phyloP scores from a whole-genome alignment of 2,888 invertebrate genomes.

The Emmelina monodactyla region DNA sequence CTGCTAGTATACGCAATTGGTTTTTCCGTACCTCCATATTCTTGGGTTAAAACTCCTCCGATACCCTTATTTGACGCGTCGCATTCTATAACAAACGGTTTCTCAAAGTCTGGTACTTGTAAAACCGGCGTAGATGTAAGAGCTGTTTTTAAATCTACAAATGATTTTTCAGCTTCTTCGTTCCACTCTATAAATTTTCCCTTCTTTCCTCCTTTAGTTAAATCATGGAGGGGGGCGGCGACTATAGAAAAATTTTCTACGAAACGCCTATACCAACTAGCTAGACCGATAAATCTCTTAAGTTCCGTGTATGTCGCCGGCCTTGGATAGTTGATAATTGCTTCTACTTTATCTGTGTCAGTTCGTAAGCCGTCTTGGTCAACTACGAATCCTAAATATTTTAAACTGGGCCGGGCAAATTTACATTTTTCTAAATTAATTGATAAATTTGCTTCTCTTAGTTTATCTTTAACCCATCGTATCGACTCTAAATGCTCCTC shows the following conservation, averaged over 20 bases:
- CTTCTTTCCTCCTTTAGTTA: conserved; percentile 7
- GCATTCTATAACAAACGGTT: conserved; percentile 13
- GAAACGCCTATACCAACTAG: conserved; percentile 12
- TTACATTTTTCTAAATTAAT: conserved; percentile 9
- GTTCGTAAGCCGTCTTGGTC: conserved; percentile 11
- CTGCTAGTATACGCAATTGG: conserved; percentile 11
- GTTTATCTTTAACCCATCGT: background rate
- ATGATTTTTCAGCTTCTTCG: conserved; percentile 10
- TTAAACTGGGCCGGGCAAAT: conserved; percentile 7
- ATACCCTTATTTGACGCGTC: conserved; percentile 12
- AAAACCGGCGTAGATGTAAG: conserved; percentile 12
- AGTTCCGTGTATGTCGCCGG: conserved; percentile 14
- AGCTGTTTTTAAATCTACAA: conserved; percentile 11
- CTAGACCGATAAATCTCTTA: conserved; percentile 14
- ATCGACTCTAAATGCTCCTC: background rate
- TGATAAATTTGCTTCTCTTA: background rate
- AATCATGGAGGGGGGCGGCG: conserved; percentile 10
- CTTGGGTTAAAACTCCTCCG: conserved; percentile 11
- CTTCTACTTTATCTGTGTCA: conserved; percentile 13
- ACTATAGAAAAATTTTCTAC: conserved; percentile 13
- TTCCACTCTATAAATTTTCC: conserved; percentile 8
- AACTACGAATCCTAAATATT: conserved; percentile 13
- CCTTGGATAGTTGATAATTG: conserved; percentile 14
- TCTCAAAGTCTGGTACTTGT: conserved; percentile 11
- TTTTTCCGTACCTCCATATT: conserved; percentile 7